Base-by-base conservation (phyloP, 1,140 invertebrate genomes). In the Scaptomyza pallida region DNA sequence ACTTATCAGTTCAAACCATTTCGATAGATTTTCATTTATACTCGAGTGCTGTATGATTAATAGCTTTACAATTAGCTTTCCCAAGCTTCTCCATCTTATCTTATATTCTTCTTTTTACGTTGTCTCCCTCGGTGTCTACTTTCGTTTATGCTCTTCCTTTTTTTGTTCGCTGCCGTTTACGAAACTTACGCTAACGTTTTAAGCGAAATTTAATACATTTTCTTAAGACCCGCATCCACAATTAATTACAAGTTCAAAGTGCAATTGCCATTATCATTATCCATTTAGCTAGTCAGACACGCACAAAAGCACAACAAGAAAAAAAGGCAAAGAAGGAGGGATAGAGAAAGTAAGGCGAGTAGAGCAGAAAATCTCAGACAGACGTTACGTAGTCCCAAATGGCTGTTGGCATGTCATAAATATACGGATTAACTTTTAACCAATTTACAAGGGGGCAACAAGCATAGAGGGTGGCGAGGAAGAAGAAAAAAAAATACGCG, bases 351-450 rank as follows among this genome's bases (percentile, higher is more conserved):
- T 6, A 6, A 55, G 62, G 9, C 26, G 26, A 30, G 26, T 30
- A 47, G 3, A 5, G 10, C 17, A 48, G 12, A 45, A 52, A 35
- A 13, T 15, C 72, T 43, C 65, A 71, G 65, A 57, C 61, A 75
- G 56, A 72, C 61, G 21, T 57, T 40, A 70, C 73, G 47, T 52
- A 78, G 51, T 73, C 59, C 45, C 69, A 69, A 78, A 86, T 88
- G 78, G 78, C 75, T 86, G 83, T 86, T 86, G 82, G 82, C 82
- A 88, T 86, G 78, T 82, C 82, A 86, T 86, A 86, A 86, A 86
- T 86, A 88, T 75, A 65, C 78, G 82, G 82, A 86, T 86, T 86
- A 86, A 86, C 82, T 86, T 86, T 86, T 88, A 88, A 86, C 82
- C 82, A 86, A 86, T 86, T 86, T 86, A 86, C 82, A 86, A 80